Conservation (phyloP, 2,888 invertebrate genomes). For the Dryadula phaetusa region DNA sequence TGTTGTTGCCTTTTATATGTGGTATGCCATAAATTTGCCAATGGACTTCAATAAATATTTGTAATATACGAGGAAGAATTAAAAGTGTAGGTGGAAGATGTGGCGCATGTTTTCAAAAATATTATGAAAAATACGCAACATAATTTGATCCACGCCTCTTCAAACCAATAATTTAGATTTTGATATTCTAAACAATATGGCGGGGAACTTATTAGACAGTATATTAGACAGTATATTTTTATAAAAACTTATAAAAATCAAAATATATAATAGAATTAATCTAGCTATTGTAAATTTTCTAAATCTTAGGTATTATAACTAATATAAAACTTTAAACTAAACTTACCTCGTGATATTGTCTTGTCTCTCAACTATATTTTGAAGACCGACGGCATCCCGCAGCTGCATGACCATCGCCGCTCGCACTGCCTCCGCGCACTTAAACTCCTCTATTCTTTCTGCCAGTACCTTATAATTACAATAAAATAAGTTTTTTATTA, state of each 20-base stretch:
- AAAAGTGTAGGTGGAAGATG: neutral
- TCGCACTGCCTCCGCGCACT: slow-evolving; percentile 91
- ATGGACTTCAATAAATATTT: neutral
- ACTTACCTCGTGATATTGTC: slow-evolving; percentile 89
- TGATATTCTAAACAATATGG: no score
- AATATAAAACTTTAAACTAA: neutral
- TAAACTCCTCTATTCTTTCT: slow-evolving; percentile 89
- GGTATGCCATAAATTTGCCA: no score
- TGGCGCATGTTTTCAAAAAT: neutral
- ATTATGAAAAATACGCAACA: neutral
- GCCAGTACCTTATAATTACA: slow-evolving; percentile 65
- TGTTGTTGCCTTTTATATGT: no score
- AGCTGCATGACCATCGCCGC: slow-evolving; percentile 94
- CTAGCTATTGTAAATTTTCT: no score
- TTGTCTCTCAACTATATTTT: slow-evolving; percentile 88
- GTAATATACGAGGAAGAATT: neutral
- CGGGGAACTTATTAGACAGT: no score
- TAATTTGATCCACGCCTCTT: neutral
- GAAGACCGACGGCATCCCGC: slow-evolving; percentile 90
- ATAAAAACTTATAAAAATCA: no score
- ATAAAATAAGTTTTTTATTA: neutral
- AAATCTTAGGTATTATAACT: neutral
- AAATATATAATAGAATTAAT: no score
- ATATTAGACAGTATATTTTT: no score
- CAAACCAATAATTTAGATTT: neutral